phyloP scores from a whole-genome alignment of 2,113 vertebrate species.

The Hippopotamus amphibius region DNA sequence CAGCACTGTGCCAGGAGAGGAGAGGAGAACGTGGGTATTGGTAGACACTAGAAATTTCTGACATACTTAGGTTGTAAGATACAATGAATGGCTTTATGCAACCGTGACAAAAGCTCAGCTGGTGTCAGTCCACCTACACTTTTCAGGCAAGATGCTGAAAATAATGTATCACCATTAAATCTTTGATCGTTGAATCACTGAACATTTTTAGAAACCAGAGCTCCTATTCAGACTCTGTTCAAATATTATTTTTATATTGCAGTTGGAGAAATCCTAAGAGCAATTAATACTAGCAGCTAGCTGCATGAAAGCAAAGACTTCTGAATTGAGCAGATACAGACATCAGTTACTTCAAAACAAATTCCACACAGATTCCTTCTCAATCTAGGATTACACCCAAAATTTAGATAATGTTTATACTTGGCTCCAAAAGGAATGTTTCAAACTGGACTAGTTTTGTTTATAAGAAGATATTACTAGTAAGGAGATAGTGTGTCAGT shows the following conservation, averaged over 20 bases:
- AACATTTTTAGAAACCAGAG: background rate
- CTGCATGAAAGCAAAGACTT: background rate
- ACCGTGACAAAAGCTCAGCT: background rate
- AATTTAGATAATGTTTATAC: constrained; percentile 57
- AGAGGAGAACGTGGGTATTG: background rate
- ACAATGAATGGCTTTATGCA: background rate
- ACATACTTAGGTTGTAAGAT: background rate
- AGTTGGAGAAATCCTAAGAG: background rate
- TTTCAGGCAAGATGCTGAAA: background rate
- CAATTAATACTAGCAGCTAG: background rate
- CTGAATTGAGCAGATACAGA: background rate
- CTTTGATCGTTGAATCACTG: background rate
- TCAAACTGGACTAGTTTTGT: constrained; percentile 49
- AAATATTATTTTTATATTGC: background rate
- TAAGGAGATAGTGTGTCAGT: constrained; percentile 14
- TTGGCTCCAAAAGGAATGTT: constrained; percentile 67
- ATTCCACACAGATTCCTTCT: constrained; percentile 65
- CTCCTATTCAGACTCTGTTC: background rate
- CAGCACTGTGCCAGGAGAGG: background rate
- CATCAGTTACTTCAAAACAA: constrained; percentile 55
- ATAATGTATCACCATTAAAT: background rate
- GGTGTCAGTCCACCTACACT: background rate
- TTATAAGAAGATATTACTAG: constrained; percentile 47
- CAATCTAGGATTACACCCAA: constrained; percentile 55
- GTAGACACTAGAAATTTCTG: background rate